phyloP scores from a whole-genome alignment of 2,113 vertebrate genomes.

The Chitala chitala region DNA sequence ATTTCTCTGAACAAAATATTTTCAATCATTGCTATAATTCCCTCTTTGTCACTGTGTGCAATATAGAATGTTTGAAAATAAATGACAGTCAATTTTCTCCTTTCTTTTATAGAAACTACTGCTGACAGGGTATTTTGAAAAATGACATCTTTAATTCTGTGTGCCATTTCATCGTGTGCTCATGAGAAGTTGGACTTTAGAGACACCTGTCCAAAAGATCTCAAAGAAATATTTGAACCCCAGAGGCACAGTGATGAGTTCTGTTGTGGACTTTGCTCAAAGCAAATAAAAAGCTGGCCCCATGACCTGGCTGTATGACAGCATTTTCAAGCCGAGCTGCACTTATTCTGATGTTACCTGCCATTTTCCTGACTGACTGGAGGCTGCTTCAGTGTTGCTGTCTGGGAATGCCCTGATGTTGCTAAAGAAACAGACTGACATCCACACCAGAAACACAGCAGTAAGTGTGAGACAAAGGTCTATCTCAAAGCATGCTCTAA shows the following conservation, averaged over 20 bases:
- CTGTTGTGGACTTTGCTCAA: neutral
- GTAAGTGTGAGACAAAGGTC: no score
- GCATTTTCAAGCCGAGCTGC: neutral
- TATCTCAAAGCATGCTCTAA: no score
- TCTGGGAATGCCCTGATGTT: no score
- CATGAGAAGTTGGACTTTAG: neutral
- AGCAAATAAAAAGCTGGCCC: neutral
- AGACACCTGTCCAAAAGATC: neutral
- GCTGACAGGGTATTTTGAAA: slow-evolving; percentile 7
- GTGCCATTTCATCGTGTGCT: neutral
- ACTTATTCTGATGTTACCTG: no score
- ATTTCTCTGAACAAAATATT: neutral
- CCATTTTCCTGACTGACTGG: no score
- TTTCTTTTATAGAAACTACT: neutral
- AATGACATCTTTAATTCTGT: slow-evolving; percentile 19
- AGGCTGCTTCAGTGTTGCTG: no score
- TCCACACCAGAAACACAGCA: no score
- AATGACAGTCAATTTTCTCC: slow-evolving; percentile 20
- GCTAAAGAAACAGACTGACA: no score
- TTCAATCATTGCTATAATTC: slow-evolving; percentile 17
- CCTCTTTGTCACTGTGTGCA: slow-evolving; percentile 11
- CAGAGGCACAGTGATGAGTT: neutral
- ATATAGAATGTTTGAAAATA: slow-evolving; percentile 12
- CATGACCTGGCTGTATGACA: no score
- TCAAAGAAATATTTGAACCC: neutral